Evolutionary conservation across 2,797 vertebrate genomes (phyloP).

Genomic region (Chloroceryle inda): DNA sequence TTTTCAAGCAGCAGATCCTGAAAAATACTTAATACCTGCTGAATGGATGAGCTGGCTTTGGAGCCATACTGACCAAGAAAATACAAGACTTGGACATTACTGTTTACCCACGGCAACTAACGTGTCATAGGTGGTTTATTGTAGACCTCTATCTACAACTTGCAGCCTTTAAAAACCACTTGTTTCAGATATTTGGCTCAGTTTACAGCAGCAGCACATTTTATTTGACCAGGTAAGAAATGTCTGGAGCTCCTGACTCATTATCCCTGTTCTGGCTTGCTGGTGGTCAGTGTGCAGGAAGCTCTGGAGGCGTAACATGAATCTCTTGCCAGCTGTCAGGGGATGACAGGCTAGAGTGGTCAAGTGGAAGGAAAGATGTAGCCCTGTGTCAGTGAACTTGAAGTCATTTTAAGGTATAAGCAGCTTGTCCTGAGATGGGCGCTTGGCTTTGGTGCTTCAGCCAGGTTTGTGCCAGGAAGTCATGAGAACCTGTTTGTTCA

Average conservation of each 20-base stretch:
- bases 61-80: not conserved
- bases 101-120: not conserved
- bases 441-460: not conserved
- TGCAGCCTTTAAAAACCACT: not conserved
- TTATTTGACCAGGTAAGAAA: not conserved
- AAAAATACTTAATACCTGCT: not conserved
- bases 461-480: not conserved
- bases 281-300: not conserved
- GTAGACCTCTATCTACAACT: not conserved
- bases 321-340: not conserved
- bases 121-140: not conserved
- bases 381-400: rapidly evolving
- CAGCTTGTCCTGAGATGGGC: not conserved
- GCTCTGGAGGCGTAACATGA: not conserved
- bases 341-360: not conserved
- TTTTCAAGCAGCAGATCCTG: not conserved
- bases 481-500: not conserved
- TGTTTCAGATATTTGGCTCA: not conserved
- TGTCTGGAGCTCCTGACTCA: not conserved
- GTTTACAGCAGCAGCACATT: not conserved
- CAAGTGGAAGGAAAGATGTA: not conserved
- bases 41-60: not conserved
- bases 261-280: not conserved
- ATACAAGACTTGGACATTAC: not conserved
- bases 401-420: not conserved